Percentiles rank a stretch among this genome's conserved stretches.
phyloP scores from a whole-genome alignment of 2,888 invertebrate species.

The Salticus scenicus region DNA sequence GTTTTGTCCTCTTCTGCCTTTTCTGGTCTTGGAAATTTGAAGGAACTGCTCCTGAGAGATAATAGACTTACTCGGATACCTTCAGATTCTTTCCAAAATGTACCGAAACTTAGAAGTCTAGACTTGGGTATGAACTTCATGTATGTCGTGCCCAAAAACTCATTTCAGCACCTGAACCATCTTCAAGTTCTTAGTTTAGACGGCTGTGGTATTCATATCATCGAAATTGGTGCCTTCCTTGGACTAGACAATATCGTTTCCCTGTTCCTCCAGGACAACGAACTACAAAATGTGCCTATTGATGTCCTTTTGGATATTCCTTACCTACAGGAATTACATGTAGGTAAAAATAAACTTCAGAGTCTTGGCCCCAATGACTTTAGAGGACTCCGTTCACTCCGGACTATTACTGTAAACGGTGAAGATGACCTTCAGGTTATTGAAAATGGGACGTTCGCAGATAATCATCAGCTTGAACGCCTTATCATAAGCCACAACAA shows the following conservation, averaged over 20 bases:
- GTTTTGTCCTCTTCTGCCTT: conserved; percentile 84
- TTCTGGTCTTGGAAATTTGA: conserved; percentile 84
- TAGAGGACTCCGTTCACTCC: conserved; percentile 41
- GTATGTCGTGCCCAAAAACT: conserved; percentile 78
- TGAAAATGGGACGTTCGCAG: conserved; percentile 65
- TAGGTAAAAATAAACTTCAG: conserved; percentile 61
- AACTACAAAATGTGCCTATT: conserved; percentile 58
- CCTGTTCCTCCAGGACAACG: conserved; percentile 67
- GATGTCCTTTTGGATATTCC: conserved; percentile 61
- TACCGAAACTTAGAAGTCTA: conserved; percentile 85
- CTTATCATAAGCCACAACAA: conserved; percentile 67
- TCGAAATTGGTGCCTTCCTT: conserved; percentile 68
- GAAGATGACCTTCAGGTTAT: conserved; percentile 49
- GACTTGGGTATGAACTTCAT: conserved; percentile 88
- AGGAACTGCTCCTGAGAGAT: conserved; percentile 85
- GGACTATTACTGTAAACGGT: conserved; percentile 60
- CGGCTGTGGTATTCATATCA: conserved; percentile 73
- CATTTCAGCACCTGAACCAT: conserved; percentile 77
- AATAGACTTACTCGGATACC: conserved; percentile 88
- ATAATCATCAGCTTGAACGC: conserved; percentile 59
- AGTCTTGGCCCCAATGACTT: conserved; percentile 48
- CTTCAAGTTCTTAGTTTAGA: conserved; percentile 84
- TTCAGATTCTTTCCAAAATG: conserved; percentile 84
- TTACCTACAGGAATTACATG: conserved; percentile 57
- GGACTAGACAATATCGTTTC: conserved; percentile 59